Evolutionary conservation across 2,113 vertebrate species (phyloP).

Genomic region (Tauraco erythrolophus): DNA sequence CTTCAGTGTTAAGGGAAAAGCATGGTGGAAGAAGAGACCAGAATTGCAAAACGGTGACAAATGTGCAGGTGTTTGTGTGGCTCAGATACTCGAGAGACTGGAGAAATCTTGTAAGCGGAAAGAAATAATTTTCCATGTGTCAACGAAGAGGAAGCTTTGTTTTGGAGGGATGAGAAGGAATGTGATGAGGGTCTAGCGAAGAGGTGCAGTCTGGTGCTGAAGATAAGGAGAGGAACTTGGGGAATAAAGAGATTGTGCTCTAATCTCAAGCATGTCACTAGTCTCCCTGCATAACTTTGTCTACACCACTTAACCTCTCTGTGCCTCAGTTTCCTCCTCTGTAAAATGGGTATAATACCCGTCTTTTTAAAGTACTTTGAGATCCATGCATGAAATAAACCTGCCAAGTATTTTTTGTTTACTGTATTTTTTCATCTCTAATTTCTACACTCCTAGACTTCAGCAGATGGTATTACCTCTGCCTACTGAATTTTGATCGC

Average conservation of each 20-base stretch:
- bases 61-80: background rate
- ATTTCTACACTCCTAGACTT: slow-evolving; percentile 71
- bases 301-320: slow-evolving; percentile 70
- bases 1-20: background rate
- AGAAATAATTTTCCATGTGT: background rate
- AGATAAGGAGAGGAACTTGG: background rate
- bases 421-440: slow-evolving; percentile 57
- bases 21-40: background rate
- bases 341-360: slow-evolving; percentile 62
- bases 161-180: slow-evolving; percentile 15
- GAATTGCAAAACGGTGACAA: background rate
- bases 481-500: slow-evolving; percentile 16
- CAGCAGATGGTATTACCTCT: slow-evolving; percentile 52
- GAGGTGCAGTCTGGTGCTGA: background rate
- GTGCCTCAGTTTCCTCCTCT: slow-evolving; percentile 74
- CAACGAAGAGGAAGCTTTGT: background rate
- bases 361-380: slow-evolving; percentile 62
- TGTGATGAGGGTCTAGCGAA: background rate
- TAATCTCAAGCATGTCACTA: slow-evolving; percentile 55
- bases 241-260: background rate
- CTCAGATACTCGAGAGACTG: background rate
- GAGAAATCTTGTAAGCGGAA: background rate
- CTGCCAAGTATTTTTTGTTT: slow-evolving; percentile 59
- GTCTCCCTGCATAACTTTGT: slow-evolving; percentile 62
- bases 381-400: slow-evolving; percentile 66